These are phyloP conservation scores for Sinocyclocheilus grahami DNA, from an alignment of 2,113 vertebrate genomes.

Conservation along the genomic window DNA sequence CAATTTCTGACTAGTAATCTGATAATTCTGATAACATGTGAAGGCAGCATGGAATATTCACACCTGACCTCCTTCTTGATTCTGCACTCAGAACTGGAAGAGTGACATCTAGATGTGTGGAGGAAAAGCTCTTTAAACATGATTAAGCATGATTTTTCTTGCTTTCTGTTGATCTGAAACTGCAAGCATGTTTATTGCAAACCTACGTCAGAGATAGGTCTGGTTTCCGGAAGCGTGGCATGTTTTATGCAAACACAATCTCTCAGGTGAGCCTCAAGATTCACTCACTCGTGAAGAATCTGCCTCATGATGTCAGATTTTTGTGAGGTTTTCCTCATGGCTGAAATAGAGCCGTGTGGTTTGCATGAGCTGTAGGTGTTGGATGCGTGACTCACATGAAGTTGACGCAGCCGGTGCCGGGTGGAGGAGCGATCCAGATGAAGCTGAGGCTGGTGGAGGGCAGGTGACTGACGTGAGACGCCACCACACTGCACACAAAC, in stretches of 20 bases:
- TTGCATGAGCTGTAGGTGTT: neutral
- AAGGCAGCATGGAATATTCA: neutral
- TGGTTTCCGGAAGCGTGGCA: neutral
- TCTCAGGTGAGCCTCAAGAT: neutral
- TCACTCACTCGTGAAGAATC: neutral
- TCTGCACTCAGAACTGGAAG: neutral
- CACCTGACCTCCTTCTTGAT: neutral
- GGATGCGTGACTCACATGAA: slow-evolving; percentile 87
- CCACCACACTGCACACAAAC: slow-evolving; percentile 98
- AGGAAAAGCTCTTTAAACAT: neutral
- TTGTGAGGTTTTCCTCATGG: neutral
- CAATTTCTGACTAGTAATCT: too few species aligned
- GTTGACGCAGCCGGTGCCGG: slow-evolving; percentile 97
- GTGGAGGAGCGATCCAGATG: slow-evolving; percentile 96
- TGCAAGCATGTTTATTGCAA: neutral
- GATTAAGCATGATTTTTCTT: neutral
- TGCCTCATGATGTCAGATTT: neutral
- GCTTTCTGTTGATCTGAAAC: neutral
- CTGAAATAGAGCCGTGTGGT: neutral
- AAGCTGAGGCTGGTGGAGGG: slow-evolving; percentile 95
- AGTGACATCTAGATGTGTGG: neutral
- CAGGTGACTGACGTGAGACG: slow-evolving; percentile 94
- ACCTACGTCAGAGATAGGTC: neutral
- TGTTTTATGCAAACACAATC: neutral
- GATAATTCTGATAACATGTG: neutral